Evolutionary conservation across 2,113 vertebrate genomes (phyloP), one percentile per base, ranked within the genome.

Genomic region (Osmerus mordax): DNA sequence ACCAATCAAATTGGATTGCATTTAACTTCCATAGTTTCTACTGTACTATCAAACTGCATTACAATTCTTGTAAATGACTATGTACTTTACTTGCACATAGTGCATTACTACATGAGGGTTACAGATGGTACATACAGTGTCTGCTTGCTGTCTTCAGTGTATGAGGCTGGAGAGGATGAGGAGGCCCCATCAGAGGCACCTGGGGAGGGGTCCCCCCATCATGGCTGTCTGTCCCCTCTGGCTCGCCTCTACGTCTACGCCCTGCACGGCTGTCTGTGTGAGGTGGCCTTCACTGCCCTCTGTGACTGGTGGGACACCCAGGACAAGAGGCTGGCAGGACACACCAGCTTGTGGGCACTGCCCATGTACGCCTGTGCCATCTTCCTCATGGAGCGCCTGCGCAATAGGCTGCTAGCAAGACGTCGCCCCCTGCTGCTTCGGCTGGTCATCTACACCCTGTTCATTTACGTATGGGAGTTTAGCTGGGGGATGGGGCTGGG

Each of bases 391-490:
- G 91, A 93, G 82, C 23, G 64, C 5, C 82, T 93, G 63, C 80
- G 87, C 51, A 51, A 32, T 11, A 23, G 21, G 53, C 82, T 93
- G 67, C 77, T 86, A 29, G 58, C 71, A 21, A 81, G 51, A 7
- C 63, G 55, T 54, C 77, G 53, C 65, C 65, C 86, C 0, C 83
- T 92, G 21, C 78, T 83, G 0, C 63, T 76, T 36, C 82, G 92
- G 9, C 66, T 91, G 67, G 9, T 36, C 3, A 55, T 81, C 56
- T 92, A 93, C 83, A 92, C 84, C 1, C 2, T 80, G 63, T 89
- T 92, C 77, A 92, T 91, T 65, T 93, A 92, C 77, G 0, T 80
- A 0, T 92, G 92, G 91, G 92, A 93, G 85, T 89, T 93, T 74
- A 82, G 78, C 78, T 92, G 92, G 82, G 92, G 92, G 0, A 69